Conservation (phyloP, 2,888 invertebrate genomes). For the Halocaridina rubra region DNA sequence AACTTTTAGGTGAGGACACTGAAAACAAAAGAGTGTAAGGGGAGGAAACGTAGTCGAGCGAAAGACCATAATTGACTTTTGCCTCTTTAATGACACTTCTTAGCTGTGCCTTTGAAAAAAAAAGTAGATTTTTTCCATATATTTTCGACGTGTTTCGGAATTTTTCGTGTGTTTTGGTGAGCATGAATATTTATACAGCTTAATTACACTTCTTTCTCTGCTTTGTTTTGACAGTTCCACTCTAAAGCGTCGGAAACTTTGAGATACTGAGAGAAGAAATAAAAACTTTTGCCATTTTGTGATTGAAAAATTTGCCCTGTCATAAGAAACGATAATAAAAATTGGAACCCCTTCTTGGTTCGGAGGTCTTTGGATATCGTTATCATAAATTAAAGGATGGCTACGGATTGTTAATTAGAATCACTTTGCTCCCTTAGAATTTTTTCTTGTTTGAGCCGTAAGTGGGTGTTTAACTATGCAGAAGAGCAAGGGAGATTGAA, state of each 20-base stretch:
- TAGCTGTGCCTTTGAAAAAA: too few species aligned
- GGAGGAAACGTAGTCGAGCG: too few species aligned
- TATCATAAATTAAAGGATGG: not conserved
- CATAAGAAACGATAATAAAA: too few species aligned
- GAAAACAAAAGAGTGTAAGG: not conserved
- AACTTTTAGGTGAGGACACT: not conserved
- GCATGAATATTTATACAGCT: too few species aligned
- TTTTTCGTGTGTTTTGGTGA: not conserved
- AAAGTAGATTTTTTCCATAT: not conserved
- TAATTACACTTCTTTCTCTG: too few species aligned
- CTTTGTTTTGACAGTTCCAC: not conserved
- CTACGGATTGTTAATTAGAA: constrained; percentile 33
- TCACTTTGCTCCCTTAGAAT: constrained; percentile 36
- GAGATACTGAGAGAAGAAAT: not conserved
- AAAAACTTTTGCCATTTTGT: too few species aligned
- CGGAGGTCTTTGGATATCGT: too few species aligned
- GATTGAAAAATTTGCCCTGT: too few species aligned
- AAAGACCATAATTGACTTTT: constrained; percentile 38
- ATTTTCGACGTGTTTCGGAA: not conserved
- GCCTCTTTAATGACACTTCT: constrained; percentile 16
- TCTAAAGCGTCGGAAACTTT: not conserved
- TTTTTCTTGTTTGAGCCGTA: constrained; percentile 38
- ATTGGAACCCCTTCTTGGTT: too few species aligned
- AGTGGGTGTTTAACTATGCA: constrained; percentile 36
- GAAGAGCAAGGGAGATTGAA: not conserved